Evolutionary conservation across 1,140 invertebrate genomes (phyloP).

Genomic region (Tetramorium parvispinum): DNA sequence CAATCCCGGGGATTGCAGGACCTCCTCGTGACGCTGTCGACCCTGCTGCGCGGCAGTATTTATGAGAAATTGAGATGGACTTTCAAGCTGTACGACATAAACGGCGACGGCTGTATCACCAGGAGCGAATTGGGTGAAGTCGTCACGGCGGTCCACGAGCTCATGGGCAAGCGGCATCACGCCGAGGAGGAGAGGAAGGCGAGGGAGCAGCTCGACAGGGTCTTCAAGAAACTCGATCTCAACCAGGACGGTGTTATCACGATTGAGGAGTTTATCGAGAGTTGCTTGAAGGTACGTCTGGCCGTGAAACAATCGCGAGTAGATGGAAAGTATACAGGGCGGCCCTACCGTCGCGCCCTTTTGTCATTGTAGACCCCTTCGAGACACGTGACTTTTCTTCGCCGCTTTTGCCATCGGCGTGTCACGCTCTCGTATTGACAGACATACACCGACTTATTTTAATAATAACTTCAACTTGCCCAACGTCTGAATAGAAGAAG

Average conservation of each 20-base stretch:
- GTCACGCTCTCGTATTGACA: background rate
- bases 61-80: conserved; percentile 97
- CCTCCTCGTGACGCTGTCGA: conserved; percentile 95
- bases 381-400: background rate
- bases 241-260: conserved; percentile 98
- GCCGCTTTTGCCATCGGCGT: background rate
- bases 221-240: conserved; percentile 96
- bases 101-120: conserved; percentile 97
- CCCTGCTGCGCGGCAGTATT: conserved; percentile 94
- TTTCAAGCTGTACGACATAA: conserved; percentile 97
- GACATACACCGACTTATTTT: background rate
- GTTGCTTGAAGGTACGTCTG: conserved; percentile 92
- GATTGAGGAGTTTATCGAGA: conserved; percentile 98
- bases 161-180: conserved; percentile 92
- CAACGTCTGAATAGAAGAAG: background rate
- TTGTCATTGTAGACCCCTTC: background rate
- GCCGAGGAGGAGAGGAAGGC: conserved; percentile 93
- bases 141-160: conserved; percentile 95
- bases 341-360: background rate
- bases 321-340: background rate
- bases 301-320: background rate
- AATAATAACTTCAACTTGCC: background rate
- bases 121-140: conserved; percentile 95
- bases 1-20: conserved; percentile 88
- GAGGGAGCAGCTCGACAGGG: conserved; percentile 92